These are phyloP conservation scores for Sepioteuthis lessoniana DNA, from an alignment of 2,888 invertebrate genomes.

Conservation along the genomic window DNA sequence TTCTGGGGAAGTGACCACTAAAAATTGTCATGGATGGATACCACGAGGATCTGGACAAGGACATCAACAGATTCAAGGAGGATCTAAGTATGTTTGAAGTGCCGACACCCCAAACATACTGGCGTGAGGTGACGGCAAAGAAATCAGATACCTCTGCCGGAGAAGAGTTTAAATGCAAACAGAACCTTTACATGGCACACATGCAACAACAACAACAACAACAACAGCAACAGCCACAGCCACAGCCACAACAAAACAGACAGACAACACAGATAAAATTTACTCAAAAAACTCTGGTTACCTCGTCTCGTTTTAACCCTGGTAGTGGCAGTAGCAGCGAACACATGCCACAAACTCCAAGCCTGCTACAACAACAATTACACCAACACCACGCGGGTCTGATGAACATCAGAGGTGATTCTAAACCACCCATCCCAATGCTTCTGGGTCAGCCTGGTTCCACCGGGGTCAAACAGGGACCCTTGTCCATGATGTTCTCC, in stretches of 20 bases:
- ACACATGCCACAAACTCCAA: conserved; percentile 36
- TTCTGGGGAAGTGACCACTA: conserved; percentile 48
- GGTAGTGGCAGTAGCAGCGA: neutral
- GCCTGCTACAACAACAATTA: neutral
- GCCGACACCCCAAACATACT: conserved; percentile 54
- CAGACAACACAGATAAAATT: conserved; percentile 34
- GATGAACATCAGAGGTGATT: conserved; percentile 38
- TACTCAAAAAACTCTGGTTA: conserved; percentile 42
- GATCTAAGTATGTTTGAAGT: conserved; percentile 56
- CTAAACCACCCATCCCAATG: conserved; percentile 45
- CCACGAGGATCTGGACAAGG: conserved; percentile 54
- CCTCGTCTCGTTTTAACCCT: conserved; percentile 14
- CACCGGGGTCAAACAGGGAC: neutral
- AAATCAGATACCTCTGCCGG: conserved; percentile 54
- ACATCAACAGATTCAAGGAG: conserved; percentile 54
- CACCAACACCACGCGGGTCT: neutral
- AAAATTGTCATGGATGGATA: conserved; percentile 55
- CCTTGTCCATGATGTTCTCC: neutral
- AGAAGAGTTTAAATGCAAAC: conserved; percentile 54
- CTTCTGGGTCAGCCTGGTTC: neutral
- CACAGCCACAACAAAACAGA: conserved; percentile 50
- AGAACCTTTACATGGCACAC: conserved; percentile 52
- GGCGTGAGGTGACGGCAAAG: conserved; percentile 54
- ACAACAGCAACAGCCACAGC: conserved; percentile 54
- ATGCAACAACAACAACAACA: conserved; percentile 53